Percentiles rank a stretch among this genome's conserved stretches.
These are phyloP conservation scores for Suncus etruscus DNA, from an alignment of 2,113 vertebrate species.

Conservation along the genomic window DNA sequence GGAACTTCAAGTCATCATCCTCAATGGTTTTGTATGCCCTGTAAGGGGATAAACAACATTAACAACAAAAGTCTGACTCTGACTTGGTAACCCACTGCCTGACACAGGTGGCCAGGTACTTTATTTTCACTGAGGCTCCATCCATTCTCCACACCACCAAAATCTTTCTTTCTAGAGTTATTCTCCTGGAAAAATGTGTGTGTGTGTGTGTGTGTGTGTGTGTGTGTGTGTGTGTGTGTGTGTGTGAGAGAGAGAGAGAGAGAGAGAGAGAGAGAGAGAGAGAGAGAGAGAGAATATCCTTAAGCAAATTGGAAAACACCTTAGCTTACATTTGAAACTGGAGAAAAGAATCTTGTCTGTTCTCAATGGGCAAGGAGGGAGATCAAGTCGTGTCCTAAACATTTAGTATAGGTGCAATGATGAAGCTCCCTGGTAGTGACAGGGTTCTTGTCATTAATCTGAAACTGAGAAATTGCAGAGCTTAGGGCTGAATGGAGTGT, in stretches of 20 bases:
- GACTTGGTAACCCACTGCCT: slow-evolving; percentile 79
- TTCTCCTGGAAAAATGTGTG: slow-evolving; percentile 62
- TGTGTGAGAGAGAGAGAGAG: neutral
- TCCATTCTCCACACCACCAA: neutral
- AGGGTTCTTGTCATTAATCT: neutral
- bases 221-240: neutral
- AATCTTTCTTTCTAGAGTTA: neutral
- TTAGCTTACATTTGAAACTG: slow-evolving; percentile 18
- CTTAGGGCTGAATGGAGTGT: rapidly evolving
- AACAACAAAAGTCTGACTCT: slow-evolving; percentile 77
- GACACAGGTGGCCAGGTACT: slow-evolving; percentile 58
- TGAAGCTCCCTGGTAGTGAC: neutral
- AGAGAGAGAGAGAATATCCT: neutral
- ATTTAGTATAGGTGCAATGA: neutral
- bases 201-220: too few species aligned
- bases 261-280: too few species aligned
- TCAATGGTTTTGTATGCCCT: slow-evolving; percentile 95
- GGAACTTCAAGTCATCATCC: slow-evolving; percentile 93
- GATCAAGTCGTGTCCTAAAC: neutral
- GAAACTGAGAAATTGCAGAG: neutral
- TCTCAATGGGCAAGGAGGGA: neutral
- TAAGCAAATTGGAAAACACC: slow-evolving; percentile 30
- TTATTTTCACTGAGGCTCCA: slow-evolving; percentile 49
- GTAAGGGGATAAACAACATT: slow-evolving; percentile 85
- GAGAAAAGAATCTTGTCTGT: neutral